Percentiles rank a stretch among this genome's conserved stretches.
Conservation (phyloP, 23 tunicate species). For the Trididemnum clinides region DNA sequence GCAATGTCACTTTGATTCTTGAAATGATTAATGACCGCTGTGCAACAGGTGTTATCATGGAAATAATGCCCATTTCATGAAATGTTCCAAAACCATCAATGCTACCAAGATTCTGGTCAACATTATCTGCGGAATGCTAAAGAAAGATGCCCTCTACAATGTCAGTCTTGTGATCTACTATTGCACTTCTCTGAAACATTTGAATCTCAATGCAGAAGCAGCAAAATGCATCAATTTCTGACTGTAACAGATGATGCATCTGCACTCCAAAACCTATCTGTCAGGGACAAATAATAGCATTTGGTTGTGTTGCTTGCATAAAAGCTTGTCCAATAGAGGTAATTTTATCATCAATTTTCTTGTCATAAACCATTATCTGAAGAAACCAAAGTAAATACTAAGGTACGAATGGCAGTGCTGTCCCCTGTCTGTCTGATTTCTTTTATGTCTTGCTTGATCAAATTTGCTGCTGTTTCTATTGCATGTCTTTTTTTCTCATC, state of each 20-base stretch:
- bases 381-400: neutral
- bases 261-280: neutral
- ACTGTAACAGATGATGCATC: neutral
- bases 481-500: neutral
- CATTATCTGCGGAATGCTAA: constrained; percentile 1
- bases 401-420: neutral
- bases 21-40: neutral
- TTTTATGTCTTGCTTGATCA: neutral
- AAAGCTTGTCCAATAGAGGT: neutral
- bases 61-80: constrained; percentile 17
- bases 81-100: constrained; percentile 17
- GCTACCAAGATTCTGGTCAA: neutral
- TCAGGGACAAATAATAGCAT: neutral
- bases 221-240: neutral
- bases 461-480: neutral
- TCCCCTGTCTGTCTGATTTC: neutral
- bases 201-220: neutral
- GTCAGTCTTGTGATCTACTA: neutral
- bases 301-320: neutral
- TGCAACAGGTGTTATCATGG: neutral
- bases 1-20: neutral
- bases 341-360: neutral
- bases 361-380: neutral
- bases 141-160: constrained; percentile 1
- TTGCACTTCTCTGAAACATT: neutral